Evolutionary conservation across 2,888 invertebrate species (phyloP), one percentile per base, ranked within the genome.

Genomic region (Andricus curvator): DNA sequence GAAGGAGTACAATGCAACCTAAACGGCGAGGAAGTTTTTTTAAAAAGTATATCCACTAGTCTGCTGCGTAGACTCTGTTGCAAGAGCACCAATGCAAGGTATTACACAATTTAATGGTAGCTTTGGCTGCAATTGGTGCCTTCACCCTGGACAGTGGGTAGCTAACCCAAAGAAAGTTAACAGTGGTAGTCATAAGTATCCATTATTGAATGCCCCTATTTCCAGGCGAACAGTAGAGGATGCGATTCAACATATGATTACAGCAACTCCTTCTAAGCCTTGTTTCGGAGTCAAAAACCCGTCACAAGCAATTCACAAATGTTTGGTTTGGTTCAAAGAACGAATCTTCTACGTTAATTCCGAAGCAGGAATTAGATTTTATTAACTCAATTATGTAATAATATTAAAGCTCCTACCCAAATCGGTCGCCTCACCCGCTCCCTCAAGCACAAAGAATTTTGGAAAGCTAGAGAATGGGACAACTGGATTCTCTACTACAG

Each of bases 41-140:
- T 44, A n/a, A 0, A 44, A 15, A 44, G 44, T 15, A 0, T 44
- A 3, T 44, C 15, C 2, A 4, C 4, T 44, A 13, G 44, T 13
- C 15, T 44, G 44, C 13, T 44, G 44, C 4, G 44, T 44, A 15
- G 44, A 44, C 15, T 44, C 44, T 2, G 60, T 80, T 0, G 84
- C 83, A 8, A 13, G 44, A 11, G 44, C 44, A 44, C 13, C 13
- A 3, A 13, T 44, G 13, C 44, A 44, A 82, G 15, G 44, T 2
- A 13, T 15, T 13, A 15, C 44, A 0, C 44, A 44, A 44, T 44
- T 44, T 15, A 15, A 83, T 65, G 82, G 78, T 1, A 37, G 78
- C 2, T 82, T 15, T 41, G 80, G 83, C 4, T 84, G 83, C 37
- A 22, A 44, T 25, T 80, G 80, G 65, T 84, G 84, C 25, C 64